phyloP scores from a whole-genome alignment of 1,140 invertebrate genomes.

The Carposina sasakii region DNA sequence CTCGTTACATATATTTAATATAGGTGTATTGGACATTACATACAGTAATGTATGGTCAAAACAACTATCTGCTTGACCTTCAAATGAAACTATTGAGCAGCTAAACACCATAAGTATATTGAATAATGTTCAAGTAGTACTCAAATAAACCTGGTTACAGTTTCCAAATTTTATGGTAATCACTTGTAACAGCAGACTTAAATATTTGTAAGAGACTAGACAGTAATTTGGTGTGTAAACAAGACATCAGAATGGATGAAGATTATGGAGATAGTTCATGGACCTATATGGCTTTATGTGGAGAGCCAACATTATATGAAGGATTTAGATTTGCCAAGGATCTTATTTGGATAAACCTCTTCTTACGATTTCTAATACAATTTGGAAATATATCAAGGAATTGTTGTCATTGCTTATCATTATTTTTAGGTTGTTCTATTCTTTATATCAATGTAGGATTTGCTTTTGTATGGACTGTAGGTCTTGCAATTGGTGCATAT shows the following conservation, averaged over 20 bases:
- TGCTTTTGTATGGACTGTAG: conserved; percentile 58
- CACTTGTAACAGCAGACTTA: no score
- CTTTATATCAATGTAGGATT: conserved; percentile 59
- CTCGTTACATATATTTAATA: no score
- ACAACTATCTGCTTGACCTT: no score
- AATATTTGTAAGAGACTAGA: no score
- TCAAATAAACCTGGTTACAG: no score
- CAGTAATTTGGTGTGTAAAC: no score
- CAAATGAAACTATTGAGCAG: no score
- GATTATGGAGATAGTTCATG: conserved; percentile 51
- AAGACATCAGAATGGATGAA: conserved; percentile 57
- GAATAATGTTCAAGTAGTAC: no score
- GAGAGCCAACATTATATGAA: conserved; percentile 62
- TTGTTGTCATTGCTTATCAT: conserved; percentile 55
- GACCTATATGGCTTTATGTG: conserved; percentile 58
- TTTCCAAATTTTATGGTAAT: no score
- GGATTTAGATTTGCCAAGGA: conserved; percentile 65
- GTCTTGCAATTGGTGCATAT: conserved; percentile 52
- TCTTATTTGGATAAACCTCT: conserved; percentile 56
- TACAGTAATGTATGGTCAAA: no score
- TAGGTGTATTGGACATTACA: no score
- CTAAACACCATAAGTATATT: no score
- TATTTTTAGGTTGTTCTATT: conserved; percentile 59
- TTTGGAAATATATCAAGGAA: conserved; percentile 49
- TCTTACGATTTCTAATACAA: conserved; percentile 51